Evolutionary conservation across 2,888 invertebrate species (phyloP), one percentile per base, ranked within the genome.

Genomic region (Rotaria macrura): DNA sequence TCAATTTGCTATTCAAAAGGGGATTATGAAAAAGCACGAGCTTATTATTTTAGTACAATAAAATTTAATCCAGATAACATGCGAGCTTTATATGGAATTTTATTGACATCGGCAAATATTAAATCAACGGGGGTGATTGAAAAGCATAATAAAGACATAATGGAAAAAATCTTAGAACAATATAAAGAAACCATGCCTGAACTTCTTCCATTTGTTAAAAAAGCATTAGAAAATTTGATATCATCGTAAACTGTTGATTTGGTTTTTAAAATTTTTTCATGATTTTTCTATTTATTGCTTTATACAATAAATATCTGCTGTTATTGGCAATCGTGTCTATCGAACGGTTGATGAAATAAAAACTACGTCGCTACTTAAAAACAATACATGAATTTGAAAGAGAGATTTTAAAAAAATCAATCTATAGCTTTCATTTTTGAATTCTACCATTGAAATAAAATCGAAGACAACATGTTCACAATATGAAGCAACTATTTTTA

Each of bases 11-110:
- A 90, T 87, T 89, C 91, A 54, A 92, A 95, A 94, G 96, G 96
- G 85, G 96, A 97, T 90, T 93, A 97, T 92, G 96, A 97, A 91
- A 90, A 94, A 87, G 96, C 99, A 0, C 94, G 95, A 89, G 93
- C 94, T 1, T 98, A 99, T 91, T 99, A 96, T 92, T 94, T 95
- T 84, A 96, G 97, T 87, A 89, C 91, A 12, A 87, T 89, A 43
- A 90, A 90, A 87, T 88, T 91, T 2, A 90, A 90, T 87, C 89
- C 90, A 0, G 47, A 79, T 88, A 98, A 97, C 91, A 93, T 96
- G 91, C 93, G 97, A 88, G 96, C 97, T 0, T 91, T 97, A 29
- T 96, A 95, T 90, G 98, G 98, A 84, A 91, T 97, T 85, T 94
- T 95, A 90, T 92, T 97, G 38, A 85, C 86, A 25, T 74, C 84